These are phyloP conservation scores for Mycetomoellerius zeteki DNA, from an alignment of 1,140 invertebrate genomes.

Conservation along the genomic window DNA sequence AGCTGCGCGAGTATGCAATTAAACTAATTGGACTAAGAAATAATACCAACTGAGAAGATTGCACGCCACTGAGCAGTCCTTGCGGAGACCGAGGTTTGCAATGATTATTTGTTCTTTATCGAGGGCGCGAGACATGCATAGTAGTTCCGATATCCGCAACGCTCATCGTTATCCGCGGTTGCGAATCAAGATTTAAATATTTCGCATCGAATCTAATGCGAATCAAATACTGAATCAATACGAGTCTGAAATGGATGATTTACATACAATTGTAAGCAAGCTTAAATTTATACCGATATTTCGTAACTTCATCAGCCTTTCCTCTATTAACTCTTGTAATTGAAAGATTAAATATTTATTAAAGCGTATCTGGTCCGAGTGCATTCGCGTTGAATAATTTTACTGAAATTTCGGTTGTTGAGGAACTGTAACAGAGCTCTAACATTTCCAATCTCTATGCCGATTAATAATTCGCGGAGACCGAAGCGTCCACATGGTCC, in stretches of 20 bases:
- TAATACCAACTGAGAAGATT: constrained; percentile 67
- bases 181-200: constrained; percentile 12
- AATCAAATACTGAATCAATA: constrained; percentile 1
- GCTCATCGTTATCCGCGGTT: not conserved
- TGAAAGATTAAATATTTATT: constrained; percentile 55
- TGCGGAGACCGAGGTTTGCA: constrained; percentile 53
- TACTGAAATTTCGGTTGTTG: constrained; percentile 24
- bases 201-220: not conserved
- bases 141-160: constrained; percentile 22
- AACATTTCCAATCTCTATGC: constrained; percentile 52
- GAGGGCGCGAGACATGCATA: constrained; percentile 16
- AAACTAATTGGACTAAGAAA: constrained; percentile 67
- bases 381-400: constrained; percentile 45
- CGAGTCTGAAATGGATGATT: not conserved
- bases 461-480: constrained; percentile 58
- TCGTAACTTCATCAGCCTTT: constrained; percentile 20
- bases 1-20: constrained; percentile 62
- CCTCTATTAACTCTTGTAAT: constrained; percentile 16
- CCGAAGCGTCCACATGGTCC: not conserved
- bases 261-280: not conserved
- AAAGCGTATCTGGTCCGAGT: not conserved
- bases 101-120: constrained; percentile 63
- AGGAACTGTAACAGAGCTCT: constrained; percentile 41
- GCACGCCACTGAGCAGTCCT: constrained; percentile 52
- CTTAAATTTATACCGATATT: not conserved